phyloP scores from a whole-genome alignment of 2,888 invertebrate species.

The Reticulitermes lucifugus region DNA sequence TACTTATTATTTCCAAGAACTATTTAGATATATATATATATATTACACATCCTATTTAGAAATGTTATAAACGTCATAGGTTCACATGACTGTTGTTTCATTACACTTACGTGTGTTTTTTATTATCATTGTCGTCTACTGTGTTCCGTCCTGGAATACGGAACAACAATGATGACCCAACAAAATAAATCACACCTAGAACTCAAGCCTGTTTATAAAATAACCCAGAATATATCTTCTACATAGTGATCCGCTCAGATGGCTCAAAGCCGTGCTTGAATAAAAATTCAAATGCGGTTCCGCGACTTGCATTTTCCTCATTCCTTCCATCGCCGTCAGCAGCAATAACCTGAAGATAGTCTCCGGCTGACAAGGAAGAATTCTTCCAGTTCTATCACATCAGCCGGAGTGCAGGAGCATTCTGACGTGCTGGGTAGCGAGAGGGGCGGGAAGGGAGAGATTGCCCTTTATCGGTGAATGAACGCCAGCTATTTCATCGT shows the following conservation, averaged over 20 bases:
- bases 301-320: not conserved
- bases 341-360: conserved; percentile 3
- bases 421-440: not conserved
- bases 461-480: not conserved
- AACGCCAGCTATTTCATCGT: not conserved
- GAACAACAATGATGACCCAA: too few species aligned
- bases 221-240: not conserved
- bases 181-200: too few species aligned
- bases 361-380: not conserved
- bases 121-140: too few species aligned
- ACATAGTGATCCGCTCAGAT: conserved; percentile 4
- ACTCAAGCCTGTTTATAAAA: not conserved
- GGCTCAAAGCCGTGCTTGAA: not conserved
- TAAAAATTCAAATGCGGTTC: conserved; percentile 7
- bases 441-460: not conserved
- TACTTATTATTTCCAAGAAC: too few species aligned
- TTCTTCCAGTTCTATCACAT: not conserved
- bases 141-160: too few species aligned
- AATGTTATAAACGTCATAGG: too few species aligned
- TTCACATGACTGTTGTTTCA: too few species aligned
- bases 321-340: not conserved
- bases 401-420: not conserved
- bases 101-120: too few species aligned
- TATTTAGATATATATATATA: too few species aligned
- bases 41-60: too few species aligned